Base-by-base conservation (phyloP, 2,797 vertebrate genomes). In the Carcharodon carcharias region DNA sequence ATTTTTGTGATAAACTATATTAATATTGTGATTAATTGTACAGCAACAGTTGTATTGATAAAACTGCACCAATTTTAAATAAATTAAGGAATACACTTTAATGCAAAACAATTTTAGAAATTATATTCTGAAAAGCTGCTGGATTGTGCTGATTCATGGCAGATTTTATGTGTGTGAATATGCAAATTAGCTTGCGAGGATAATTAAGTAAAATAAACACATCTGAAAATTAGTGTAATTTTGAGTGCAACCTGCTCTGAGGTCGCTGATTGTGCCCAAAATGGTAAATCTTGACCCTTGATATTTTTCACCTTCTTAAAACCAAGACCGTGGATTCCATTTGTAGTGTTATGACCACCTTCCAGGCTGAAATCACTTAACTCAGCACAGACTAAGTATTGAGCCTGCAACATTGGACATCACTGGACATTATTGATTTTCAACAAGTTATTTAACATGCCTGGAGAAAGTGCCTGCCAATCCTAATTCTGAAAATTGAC, bases 1-100 rank as follows among this genome's bases (percentile, higher is more conserved):
- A 56, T 92, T 61, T n/a, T 92, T 92, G 89, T 92, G 58, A 92
- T 92, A 35, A 92, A 92, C 58, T 18, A 6, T 31, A 73, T 77
- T 77, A 77, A 77, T 77, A 77, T 31, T 35, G 11, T 73, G 71
- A 35, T 35, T 35, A 7, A 77, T 8, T 12, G 73, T 14, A 16
- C 3, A 31, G 54, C 54, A 31, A 21, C 89, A 92, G 3, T 16
- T 9, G 58, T 63, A 61, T 92, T 63, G n/a, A 92, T 92, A n/a
- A 92, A 92, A 63, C 58, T 92, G 89, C 58, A n/a, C 16, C 8
- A 77, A 31, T 12, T 11, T 40, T 40, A 40, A 80, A 80, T 80
- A 80, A 40, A n/a, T 80, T 16, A 16, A 61, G 88, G 56, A 91
- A 35, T 61, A 91, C 63, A 92, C n/a, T 21, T 35, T 61, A 63